Evolutionary conservation across 2,888 invertebrate species (phyloP), one percentile per base, ranked within the genome.

Genomic region (Drosophila setosimentum): DNA sequence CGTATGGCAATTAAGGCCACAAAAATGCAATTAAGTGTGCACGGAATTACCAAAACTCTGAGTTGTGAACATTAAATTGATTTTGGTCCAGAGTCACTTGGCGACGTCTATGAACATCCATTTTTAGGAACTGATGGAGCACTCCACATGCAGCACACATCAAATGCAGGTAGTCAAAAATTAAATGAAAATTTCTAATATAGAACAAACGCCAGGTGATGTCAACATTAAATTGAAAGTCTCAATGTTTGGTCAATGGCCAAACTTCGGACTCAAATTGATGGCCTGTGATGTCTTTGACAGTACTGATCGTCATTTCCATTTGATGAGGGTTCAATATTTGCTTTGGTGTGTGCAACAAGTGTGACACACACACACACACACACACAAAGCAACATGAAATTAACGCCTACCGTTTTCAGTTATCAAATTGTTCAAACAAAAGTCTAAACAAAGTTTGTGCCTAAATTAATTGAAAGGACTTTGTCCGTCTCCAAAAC

Each of bases 391-490:
- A 29, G 6, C 16, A 16, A 24, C 24, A 27, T 3, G 1, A 66
- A 64, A 54, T 63, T 51, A 58, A 62, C 49, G 68, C 50, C 70
- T 68, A 54, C 64, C 61, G 77, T 60, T 76, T 73, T 65, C 59
- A 69, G 70, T 65, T 79, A 76, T 81, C 83, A 76, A 79, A 74
- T 71, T 87, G 86, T 70, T 76, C 82, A 85, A 85, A 85, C 85
- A 87, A 77, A 68, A 68, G 67, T 68, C 27, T 35, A 51, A 24
- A 54, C 27, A 70, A 76, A 80, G 75, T 82, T 86, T 83, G 64
- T 77, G 55, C 67, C 68, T 29, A 83, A 83, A 88, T 88, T 85
- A 85, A 85, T 86, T 88, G 85, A 76, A 88, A 57, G 71, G 50
- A 64, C 77, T 68, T 68, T 65, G 68, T 60, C 68, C 64, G 37